These are phyloP conservation scores for Spisula solida DNA, from an alignment of 2,888 invertebrate species.

Conservation along the genomic window DNA sequence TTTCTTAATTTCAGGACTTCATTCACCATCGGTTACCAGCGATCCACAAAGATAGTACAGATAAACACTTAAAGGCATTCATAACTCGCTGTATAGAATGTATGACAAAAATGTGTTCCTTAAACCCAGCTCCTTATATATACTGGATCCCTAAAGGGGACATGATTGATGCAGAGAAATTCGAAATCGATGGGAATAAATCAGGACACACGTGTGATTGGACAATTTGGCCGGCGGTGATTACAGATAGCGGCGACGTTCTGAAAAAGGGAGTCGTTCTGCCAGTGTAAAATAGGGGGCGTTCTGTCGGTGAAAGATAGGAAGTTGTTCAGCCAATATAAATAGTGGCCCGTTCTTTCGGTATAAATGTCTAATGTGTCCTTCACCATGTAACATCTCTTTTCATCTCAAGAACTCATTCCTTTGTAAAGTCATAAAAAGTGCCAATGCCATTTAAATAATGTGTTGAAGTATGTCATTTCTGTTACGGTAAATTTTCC, in stretches of 20 bases:
- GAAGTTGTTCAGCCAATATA: no score
- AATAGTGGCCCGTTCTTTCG: no score
- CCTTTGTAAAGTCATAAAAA: no score
- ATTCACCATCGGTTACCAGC: constrained; percentile 45
- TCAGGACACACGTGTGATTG: constrained; percentile 47
- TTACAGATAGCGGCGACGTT: constrained; percentile 40
- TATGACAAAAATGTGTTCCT: constrained; percentile 27
- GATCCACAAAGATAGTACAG: constrained; percentile 37
- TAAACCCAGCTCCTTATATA: constrained; percentile 35
- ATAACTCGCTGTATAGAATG: constrained; percentile 42
- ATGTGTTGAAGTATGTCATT: no score
- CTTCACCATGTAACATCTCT: no score
- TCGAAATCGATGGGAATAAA: constrained; percentile 31
- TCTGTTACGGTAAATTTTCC: no score
- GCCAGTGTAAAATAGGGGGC: constrained; percentile 23
- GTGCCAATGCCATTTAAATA: no score
- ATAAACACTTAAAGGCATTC: constrained; percentile 41
- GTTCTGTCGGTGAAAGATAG: constrained; percentile 31
- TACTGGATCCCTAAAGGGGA: constrained; percentile 62
- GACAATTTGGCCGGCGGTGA: constrained; percentile 61
- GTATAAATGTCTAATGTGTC: no score
- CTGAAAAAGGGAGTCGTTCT: constrained; percentile 52
- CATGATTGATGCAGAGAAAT: constrained; percentile 50
- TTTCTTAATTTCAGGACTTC: constrained; percentile 44
- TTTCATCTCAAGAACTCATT: no score